Percentiles rank a stretch among this genome's conserved stretches.
Conservation (phyloP, 2,888 invertebrate genomes). For the Ecliptopera silaceata region DNA sequence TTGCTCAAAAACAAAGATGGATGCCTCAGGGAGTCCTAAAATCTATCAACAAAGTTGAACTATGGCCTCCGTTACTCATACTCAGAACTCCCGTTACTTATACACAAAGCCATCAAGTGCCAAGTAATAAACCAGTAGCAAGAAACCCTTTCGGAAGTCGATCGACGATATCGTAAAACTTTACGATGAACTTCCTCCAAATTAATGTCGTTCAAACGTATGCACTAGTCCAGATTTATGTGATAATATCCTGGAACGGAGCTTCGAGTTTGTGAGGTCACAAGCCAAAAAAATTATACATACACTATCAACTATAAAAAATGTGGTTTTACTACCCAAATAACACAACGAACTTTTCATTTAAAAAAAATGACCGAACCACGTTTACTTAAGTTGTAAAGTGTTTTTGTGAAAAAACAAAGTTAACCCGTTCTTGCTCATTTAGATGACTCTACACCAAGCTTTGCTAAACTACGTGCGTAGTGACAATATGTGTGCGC, state of each 20-base stretch:
- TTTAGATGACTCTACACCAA: neutral
- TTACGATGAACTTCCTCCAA: slow-evolving; percentile 76
- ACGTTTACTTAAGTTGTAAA: no score
- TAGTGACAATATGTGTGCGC: slow-evolving; percentile 35
- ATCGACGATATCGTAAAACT: slow-evolving; percentile 75
- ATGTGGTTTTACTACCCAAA: no score
- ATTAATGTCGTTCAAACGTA: slow-evolving; percentile 56
- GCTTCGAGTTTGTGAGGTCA: neutral
- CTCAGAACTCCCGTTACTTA: neutral
- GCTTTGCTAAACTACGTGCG: slow-evolving; percentile 20
- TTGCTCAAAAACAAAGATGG: no score
- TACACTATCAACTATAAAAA: no score
- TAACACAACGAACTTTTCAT: no score
- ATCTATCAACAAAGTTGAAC: no score
- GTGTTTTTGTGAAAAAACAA: neutral
- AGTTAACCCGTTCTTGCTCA: neutral
- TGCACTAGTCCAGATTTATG: slow-evolving; percentile 47
- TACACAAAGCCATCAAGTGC: slow-evolving; percentile 10
- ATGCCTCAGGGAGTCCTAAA: no score
- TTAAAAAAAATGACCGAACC: no score
- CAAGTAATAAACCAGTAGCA: slow-evolving; percentile 38
- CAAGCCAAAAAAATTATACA: no score
- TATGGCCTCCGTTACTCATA: neutral
- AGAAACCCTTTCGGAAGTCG: slow-evolving; percentile 76
- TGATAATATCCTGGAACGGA: slow-evolving; percentile 23